These are phyloP conservation scores for Poecilus cupreus DNA, from an alignment of 2,888 invertebrate genomes.

Conservation along the genomic window DNA sequence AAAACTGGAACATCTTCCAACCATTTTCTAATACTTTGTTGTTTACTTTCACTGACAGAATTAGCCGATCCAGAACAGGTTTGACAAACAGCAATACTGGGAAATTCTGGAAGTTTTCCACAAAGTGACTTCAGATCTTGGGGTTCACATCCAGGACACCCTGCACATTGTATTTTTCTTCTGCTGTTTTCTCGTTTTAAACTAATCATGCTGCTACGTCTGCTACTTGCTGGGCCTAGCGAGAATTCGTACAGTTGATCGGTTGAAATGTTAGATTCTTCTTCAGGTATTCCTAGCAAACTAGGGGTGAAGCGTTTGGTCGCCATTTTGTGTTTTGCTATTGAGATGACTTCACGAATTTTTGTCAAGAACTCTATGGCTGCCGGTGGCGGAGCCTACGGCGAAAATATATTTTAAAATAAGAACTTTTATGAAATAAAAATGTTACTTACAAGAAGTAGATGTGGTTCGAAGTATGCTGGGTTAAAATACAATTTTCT, in stretches of 20 bases:
- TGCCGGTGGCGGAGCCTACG: slow-evolving; percentile 92
- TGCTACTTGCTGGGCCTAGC: slow-evolving; percentile 70
- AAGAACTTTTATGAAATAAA: neutral
- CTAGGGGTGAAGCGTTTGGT: slow-evolving; percentile 87
- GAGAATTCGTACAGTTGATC: slow-evolving; percentile 74
- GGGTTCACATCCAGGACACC: slow-evolving; percentile 81
- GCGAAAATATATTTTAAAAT: slow-evolving; percentile 67
- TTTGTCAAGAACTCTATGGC: slow-evolving; percentile 92
- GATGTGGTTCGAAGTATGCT: slow-evolving; percentile 92
- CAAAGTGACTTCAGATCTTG: slow-evolving; percentile 67
- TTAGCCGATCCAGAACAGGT: slow-evolving; percentile 73
- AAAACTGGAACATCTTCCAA: slow-evolving; percentile 81
- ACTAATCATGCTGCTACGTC: slow-evolving; percentile 76
- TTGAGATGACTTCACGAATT: slow-evolving; percentile 92
- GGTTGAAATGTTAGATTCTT: slow-evolving; percentile 76
- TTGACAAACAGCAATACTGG: slow-evolving; percentile 73
- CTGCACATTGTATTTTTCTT: slow-evolving; percentile 76
- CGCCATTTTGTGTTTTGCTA: slow-evolving; percentile 92
- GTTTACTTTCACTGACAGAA: slow-evolving; percentile 82
- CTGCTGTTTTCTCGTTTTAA: slow-evolving; percentile 79
- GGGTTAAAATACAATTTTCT: slow-evolving; percentile 92
- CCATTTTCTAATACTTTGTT: slow-evolving; percentile 85
- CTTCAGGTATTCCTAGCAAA: slow-evolving; percentile 88
- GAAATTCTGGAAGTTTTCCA: slow-evolving; percentile 73
- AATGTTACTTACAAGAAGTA: slow-evolving; percentile 81